phyloP scores from a whole-genome alignment of 2,888 invertebrate species.

The Cepaea hortensis region DNA sequence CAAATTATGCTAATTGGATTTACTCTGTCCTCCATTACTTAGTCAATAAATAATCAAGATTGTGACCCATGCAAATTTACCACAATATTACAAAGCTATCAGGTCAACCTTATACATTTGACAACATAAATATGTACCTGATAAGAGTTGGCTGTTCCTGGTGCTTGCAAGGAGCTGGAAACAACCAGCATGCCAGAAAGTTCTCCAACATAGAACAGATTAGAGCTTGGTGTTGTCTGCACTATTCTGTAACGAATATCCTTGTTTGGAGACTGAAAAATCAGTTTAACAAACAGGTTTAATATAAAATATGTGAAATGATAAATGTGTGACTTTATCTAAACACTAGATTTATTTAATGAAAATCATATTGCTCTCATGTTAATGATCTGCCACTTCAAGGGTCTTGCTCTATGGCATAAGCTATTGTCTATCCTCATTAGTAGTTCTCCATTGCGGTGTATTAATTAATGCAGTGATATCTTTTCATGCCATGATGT shows the following conservation, averaged over 20 bases:
- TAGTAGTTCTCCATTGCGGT: no score
- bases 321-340: no score
- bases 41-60: background rate
- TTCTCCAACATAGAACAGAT: conserved; percentile 44
- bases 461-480: no score
- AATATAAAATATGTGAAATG: no score
- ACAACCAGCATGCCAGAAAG: conserved; percentile 33
- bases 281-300: no score
- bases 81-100: background rate
- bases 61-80: background rate
- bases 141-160: conserved; percentile 11
- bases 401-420: no score
- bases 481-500: no score
- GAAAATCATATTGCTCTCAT: no score
- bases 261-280: conserved; percentile 43
- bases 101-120: background rate
- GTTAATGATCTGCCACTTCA: no score
- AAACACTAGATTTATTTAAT: no score
- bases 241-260: conserved; percentile 37
- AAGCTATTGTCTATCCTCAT: no score
- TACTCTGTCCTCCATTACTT: background rate
- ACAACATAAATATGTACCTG: conserved; percentile 19
- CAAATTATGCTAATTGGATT: background rate
- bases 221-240: conserved; percentile 1
- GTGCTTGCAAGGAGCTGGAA: background rate